Evolutionary conservation across 2,888 invertebrate species (phyloP).

Genomic region (Lingula anatina): DNA sequence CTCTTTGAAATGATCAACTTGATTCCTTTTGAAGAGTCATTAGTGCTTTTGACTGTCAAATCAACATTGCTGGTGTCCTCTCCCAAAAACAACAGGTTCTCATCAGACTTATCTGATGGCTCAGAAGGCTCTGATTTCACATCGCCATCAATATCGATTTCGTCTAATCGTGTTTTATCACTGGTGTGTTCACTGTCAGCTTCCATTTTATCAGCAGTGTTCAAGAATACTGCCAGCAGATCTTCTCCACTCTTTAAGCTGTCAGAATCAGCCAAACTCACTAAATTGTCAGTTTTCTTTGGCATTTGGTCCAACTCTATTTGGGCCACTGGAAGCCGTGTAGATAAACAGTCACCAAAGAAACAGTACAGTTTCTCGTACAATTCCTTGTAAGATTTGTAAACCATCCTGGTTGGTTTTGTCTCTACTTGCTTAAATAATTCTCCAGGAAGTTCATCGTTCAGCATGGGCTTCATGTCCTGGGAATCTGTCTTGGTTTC

Average conservation of each 20-base stretch:
- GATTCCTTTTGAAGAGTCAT: slow-evolving; percentile 45
- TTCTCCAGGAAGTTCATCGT: too few species aligned
- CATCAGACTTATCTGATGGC: slow-evolving; percentile 14
- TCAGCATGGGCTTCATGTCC: too few species aligned
- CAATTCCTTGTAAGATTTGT: slow-evolving; percentile 15
- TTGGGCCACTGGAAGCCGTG: slow-evolving; percentile 29
- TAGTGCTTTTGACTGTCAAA: slow-evolving; percentile 33
- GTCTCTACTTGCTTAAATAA: background rate
- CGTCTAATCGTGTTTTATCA: slow-evolving; percentile 1
- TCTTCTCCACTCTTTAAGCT: slow-evolving; percentile 40
- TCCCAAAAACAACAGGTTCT: slow-evolving; percentile 8
- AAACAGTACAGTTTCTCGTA: slow-evolving; percentile 40
- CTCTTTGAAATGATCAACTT: slow-evolving; percentile 42
- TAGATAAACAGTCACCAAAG: slow-evolving; percentile 46
- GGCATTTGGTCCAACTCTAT: slow-evolving; percentile 23
- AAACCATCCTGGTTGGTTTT: background rate
- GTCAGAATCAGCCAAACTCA: slow-evolving; percentile 31
- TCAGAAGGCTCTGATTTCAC: slow-evolving; percentile 8
- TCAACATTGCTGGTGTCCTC: slow-evolving; percentile 13
- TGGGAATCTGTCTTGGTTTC: background rate
- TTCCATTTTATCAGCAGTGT: too few species aligned
- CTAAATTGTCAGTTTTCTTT: slow-evolving; percentile 16
- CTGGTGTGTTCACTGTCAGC: slow-evolving; percentile 7
- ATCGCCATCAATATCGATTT: slow-evolving; percentile 14
- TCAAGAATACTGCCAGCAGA: slow-evolving; percentile 37